phyloP scores from a whole-genome alignment of 1,140 invertebrate species.

The Drosophila leontia region DNA sequence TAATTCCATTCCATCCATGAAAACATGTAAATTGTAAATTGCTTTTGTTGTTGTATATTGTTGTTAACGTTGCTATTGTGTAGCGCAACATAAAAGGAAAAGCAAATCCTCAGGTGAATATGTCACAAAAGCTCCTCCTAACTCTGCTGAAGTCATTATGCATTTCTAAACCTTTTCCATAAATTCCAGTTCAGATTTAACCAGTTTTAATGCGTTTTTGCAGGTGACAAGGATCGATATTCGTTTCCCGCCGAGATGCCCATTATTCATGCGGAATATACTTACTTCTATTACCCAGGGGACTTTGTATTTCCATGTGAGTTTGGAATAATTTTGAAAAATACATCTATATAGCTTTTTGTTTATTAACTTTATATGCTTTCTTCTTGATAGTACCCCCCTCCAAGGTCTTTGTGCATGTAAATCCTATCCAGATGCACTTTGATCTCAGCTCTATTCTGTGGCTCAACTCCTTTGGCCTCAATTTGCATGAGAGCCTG shows the following conservation, averaged over 20 bases:
- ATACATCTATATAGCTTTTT: not conserved
- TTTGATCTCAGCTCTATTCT: conserved; percentile 94
- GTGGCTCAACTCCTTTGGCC: conserved; percentile 97
- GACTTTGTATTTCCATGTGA: conserved; percentile 96
- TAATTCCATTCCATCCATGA: conserved; percentile 36
- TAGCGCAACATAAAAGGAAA: conserved; percentile 87
- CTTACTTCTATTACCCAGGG: conserved; percentile 98
- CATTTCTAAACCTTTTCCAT: not conserved
- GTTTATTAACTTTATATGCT: too few relatives aligned
- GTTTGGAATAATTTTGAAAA: conserved; percentile 36
- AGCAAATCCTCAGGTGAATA: conserved; percentile 85
- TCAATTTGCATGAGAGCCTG: conserved; percentile 93
- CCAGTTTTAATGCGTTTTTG: conserved; percentile 52
- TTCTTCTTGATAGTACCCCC: conserved; percentile 90
- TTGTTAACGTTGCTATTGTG: conserved; percentile 66
- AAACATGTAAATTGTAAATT: conserved; percentile 59
- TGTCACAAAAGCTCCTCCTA: conserved; percentile 42
- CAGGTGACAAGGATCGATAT: conserved; percentile 93
- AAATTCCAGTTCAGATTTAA: not conserved
- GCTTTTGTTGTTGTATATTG: conserved; percentile 59
- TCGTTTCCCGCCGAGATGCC: conserved; percentile 95
- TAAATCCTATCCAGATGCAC: conserved; percentile 94
- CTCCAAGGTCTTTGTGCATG: conserved; percentile 95
- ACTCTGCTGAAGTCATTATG: conserved; percentile 11
- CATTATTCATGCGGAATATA: conserved; percentile 97